Conservation (phyloP, 2,888 invertebrate species). For the Pteria penguin region DNA sequence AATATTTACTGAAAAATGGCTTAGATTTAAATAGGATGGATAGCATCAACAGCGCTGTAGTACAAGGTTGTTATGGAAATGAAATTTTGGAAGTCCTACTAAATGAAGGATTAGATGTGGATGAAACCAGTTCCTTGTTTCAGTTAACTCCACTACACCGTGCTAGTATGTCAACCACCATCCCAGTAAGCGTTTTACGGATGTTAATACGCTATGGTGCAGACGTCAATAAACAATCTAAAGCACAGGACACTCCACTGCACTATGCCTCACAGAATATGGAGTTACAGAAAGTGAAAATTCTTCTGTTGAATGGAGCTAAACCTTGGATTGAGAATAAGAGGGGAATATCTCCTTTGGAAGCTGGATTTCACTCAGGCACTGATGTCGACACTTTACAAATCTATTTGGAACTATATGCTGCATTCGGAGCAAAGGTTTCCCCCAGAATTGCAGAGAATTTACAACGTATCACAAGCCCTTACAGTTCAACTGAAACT, state of each 20-base stretch:
- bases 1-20: background rate
- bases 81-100: constrained; percentile 12
- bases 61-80: background rate
- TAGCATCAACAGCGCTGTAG: constrained; percentile 10
- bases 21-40: background rate
- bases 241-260: constrained; percentile 14
- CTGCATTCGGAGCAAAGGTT: background rate
- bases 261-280: constrained; percentile 24
- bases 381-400: background rate
- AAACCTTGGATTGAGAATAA: background rate
- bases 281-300: constrained; percentile 7
- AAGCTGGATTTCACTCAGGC: constrained; percentile 8
- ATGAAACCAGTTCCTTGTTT: constrained; percentile 9
- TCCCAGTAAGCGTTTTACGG: background rate
- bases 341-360: constrained; percentile 14
- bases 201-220: constrained; percentile 7
- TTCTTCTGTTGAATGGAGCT: constrained; percentile 8
- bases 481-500: background rate
- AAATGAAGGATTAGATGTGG: background rate
- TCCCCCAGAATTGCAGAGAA: background rate
- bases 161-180: constrained; percentile 9
- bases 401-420: background rate
- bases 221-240: background rate
- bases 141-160: constrained; percentile 15
- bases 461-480: background rate